phyloP scores from a whole-genome alignment of 1,140 invertebrate genomes.

The Dendrolimus kikuchii region DNA sequence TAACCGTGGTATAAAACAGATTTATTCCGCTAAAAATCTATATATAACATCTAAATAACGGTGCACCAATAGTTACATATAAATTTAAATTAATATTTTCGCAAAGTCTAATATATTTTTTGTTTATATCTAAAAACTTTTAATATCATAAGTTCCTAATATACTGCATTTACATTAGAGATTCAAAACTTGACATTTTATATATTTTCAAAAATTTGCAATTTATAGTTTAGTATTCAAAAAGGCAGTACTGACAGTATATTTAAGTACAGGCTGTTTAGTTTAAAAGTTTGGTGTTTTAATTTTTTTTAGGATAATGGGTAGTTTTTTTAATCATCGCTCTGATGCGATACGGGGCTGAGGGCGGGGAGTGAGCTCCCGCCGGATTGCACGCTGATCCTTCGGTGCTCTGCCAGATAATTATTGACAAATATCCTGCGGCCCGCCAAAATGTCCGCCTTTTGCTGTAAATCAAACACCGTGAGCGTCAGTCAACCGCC shows the following conservation, averaged over 20 bases:
- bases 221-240: slow-evolving; percentile 9
- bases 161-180: slow-evolving; percentile 29
- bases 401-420: slow-evolving; percentile 73
- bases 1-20: slow-evolving; percentile 28
- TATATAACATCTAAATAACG: slow-evolving; percentile 38
- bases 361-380: slow-evolving; percentile 65
- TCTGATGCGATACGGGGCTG: slow-evolving; percentile 67
- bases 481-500: slow-evolving; percentile 48
- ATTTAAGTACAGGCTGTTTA: slow-evolving; percentile 18
- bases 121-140: slow-evolving; percentile 41
- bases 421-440: slow-evolving; percentile 73
- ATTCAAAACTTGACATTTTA: slow-evolving; percentile 21
- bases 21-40: slow-evolving; percentile 16
- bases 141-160: slow-evolving; percentile 7
- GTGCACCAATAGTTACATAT: slow-evolving; percentile 59
- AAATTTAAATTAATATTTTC: slow-evolving; percentile 29
- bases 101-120: slow-evolving; percentile 43
- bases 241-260: slow-evolving; percentile 18
- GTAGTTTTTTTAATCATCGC: slow-evolving; percentile 53
- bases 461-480: slow-evolving; percentile 71
- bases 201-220: slow-evolving; percentile 19
- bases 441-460: slow-evolving; percentile 72
- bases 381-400: slow-evolving; percentile 72
- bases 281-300: slow-evolving; percentile 22
- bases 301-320: slow-evolving; percentile 17